These are phyloP conservation scores for Geophilus truncorum DNA, from an alignment of 2,888 invertebrate genomes.

Conservation along the genomic window DNA sequence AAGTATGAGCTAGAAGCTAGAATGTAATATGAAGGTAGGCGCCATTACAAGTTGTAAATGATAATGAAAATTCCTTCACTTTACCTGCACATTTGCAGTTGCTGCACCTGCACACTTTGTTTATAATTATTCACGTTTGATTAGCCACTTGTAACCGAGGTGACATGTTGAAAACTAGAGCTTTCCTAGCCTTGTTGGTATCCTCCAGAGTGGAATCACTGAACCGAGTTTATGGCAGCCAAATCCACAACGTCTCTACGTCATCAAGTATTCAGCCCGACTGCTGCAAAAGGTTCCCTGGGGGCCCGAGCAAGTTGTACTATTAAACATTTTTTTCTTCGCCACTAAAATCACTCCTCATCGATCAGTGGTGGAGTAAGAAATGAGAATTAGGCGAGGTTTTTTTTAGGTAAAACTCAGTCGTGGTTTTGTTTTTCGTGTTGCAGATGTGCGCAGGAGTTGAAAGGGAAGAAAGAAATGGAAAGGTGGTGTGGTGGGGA, in stretches of 20 bases:
- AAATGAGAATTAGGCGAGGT: no score
- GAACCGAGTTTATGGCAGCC: not conserved
- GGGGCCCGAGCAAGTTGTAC: not conserved
- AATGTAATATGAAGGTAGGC: not conserved
- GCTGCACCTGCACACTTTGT: not conserved
- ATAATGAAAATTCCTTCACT: not conserved
- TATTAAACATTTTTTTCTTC: not conserved
- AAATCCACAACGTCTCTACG: not conserved
- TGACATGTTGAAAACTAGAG: not conserved
- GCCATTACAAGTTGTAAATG: not conserved
- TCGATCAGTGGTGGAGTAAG: not conserved
- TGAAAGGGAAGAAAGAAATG: not conserved
- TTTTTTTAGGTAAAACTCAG: not conserved
- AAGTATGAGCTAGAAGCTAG: not conserved
- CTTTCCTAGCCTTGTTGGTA: not conserved
- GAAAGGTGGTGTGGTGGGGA: not conserved
- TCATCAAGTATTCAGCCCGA: not conserved
- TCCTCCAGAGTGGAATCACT: not conserved
- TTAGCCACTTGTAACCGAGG: not conserved
- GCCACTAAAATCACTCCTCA: not conserved
- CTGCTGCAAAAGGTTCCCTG: not conserved
- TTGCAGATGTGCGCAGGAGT: not conserved
- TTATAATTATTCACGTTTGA: not conserved
- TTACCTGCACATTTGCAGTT: not conserved
- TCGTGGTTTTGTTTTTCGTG: not conserved